These are phyloP conservation scores for Phoenicopterus ruber DNA, from an alignment of 2,113 vertebrate species.

Conservation along the genomic window DNA sequence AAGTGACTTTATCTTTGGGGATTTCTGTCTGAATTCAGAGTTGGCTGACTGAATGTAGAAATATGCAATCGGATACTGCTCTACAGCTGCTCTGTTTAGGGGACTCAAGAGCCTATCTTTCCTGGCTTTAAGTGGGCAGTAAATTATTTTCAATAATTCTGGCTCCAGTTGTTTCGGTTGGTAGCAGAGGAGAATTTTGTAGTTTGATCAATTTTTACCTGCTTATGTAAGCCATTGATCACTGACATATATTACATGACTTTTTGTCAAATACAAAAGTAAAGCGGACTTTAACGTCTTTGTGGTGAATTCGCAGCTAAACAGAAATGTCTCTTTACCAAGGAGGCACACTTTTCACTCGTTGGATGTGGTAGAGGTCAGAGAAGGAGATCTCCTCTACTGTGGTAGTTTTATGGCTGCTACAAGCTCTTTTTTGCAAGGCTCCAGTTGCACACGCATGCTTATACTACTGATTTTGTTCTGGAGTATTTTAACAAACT, in stretches of 20 bases:
- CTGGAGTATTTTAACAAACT: background rate
- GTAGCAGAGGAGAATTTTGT: background rate
- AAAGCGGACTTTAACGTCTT: background rate
- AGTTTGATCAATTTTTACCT: background rate
- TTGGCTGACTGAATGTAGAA: background rate
- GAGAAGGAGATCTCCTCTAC: background rate
- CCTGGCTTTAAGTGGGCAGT: background rate
- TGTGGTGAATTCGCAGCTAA: background rate
- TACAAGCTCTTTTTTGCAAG: background rate
- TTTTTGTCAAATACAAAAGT: background rate
- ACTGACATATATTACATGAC: background rate
- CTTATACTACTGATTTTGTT: background rate
- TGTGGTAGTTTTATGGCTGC: background rate
- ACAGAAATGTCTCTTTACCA: background rate
- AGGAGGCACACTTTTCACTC: background rate
- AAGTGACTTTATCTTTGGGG: background rate
- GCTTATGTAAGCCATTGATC: background rate
- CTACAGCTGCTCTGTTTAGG: background rate
- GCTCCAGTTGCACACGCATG: background rate
- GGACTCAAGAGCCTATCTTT: background rate
- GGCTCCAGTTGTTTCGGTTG: background rate
- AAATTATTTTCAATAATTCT: background rate
- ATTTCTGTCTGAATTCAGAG: background rate
- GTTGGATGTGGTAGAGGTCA: background rate
- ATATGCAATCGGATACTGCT: background rate